Conservation (phyloP, 2,113 vertebrate species). For the Cercocebus atys region DNA sequence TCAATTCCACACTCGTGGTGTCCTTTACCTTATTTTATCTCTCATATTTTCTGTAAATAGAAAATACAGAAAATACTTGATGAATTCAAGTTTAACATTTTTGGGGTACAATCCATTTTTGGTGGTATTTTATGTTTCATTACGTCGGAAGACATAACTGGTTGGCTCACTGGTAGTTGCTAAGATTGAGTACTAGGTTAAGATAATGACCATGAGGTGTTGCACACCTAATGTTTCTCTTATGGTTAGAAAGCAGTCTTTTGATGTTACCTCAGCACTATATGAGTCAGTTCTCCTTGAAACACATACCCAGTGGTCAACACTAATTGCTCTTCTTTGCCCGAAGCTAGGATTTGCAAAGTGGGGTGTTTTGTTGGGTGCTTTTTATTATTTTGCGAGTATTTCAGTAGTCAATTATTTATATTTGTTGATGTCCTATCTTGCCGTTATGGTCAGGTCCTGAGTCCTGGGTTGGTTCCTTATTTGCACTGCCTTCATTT, state of each 20-base stretch:
- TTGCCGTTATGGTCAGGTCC: neutral
- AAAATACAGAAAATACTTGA: neutral
- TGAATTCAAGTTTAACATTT: neutral
- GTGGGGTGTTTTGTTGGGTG: neutral
- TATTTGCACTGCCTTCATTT: neutral
- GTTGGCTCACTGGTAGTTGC: neutral
- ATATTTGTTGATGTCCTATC: neutral
- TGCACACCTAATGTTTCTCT: neutral
- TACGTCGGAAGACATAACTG: neutral
- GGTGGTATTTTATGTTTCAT: neutral
- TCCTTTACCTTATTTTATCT: neutral
- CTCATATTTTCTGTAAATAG: neutral
- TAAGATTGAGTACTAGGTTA: neutral
- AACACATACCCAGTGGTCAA: neutral
- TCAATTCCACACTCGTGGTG: neutral
- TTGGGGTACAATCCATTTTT: neutral
- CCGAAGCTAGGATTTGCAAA: neutral
- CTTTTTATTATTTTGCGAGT: neutral
- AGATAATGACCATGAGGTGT: neutral
- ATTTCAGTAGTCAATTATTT: neutral
- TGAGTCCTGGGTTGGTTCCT: neutral
- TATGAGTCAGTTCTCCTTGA: neutral
- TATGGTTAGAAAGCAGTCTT: neutral
- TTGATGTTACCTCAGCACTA: neutral
- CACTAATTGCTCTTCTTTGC: neutral